Conservation (phyloP, 2,113 vertebrate genomes). For the Galemys pyrenaicus region DNA sequence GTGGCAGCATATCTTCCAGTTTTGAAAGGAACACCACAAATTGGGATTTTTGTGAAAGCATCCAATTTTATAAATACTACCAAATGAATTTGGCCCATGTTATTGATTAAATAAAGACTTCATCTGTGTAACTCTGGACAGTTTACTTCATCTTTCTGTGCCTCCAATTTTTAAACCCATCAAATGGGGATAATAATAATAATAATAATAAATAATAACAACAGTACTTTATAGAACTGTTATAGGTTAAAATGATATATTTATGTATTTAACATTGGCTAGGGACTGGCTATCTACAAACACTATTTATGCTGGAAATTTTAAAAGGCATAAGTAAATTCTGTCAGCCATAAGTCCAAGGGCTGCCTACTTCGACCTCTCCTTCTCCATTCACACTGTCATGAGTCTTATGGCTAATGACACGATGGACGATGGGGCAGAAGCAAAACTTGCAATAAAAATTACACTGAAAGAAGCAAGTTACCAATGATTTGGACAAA, state of each 20-base stretch:
- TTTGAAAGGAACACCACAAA: not conserved
- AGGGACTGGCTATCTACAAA: not conserved
- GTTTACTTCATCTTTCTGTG: not conserved
- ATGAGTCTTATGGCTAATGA: not conserved
- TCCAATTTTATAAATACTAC: not conserved
- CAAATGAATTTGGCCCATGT: not conserved
- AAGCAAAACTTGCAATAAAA: not conserved
- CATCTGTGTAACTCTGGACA: not conserved
- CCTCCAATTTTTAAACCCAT: not conserved
- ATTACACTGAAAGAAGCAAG: not conserved
- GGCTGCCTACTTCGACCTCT: not conserved
- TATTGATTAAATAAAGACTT: not conserved
- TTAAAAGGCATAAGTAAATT: not conserved
- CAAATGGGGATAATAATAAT: not conserved
- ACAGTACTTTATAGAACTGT: not conserved
- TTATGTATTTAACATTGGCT: not conserved
- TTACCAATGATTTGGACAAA: not conserved
- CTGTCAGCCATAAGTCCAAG: not conserved
- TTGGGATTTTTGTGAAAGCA: not conserved
- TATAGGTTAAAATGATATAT: not conserved
- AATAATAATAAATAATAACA: not conserved
- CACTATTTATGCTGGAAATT: not conserved
- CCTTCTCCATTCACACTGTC: not conserved
- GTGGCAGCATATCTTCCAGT: not conserved
- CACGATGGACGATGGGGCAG: not conserved